Evolutionary conservation across 2,888 invertebrate genomes (phyloP), one percentile per base, ranked within the genome.

Genomic region (Stenodema calcarata): DNA sequence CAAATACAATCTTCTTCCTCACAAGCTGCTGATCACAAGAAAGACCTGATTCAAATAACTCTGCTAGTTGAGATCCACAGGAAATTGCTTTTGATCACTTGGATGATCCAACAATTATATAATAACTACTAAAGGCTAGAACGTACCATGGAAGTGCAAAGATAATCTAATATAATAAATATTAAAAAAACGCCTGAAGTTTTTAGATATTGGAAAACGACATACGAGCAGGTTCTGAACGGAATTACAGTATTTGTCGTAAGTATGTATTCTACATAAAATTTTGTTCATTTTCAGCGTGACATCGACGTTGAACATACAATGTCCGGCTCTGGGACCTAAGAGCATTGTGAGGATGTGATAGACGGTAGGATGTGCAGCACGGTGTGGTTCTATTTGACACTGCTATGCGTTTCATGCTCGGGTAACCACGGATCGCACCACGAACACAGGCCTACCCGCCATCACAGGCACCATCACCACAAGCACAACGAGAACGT

Each of bases 401-500:
- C 84, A 54, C 84, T 84, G 12, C 54, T 84, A 35, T 84, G 84
- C 73, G 75, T 70, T 7, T 23, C 84, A 14, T 54, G 73, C 7
- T 73, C 47, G 47, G 70, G 50, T 62, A 76, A 47, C 35, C 54
- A 35, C 78, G 86, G 86, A 27, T 30, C 47, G 16, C 54, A 62
- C 86, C 50, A 54, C 86, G 83, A 54, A 14, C 84, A 79, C 54
- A 30, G 84, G 50, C n/a, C 86, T 0, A 69, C 73, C 41, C 87
- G 70, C n/a, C 87, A 82, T 28, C 87, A 86, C 86, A 73, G 82
- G 50, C 88, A 88, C 79, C 87, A 86, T 42, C 86, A 86, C 70
- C 87, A 87, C 44, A 86, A 86, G 78, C 86, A 86, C 86, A 82
- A 86, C 80, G 86, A 82, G 35, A 86, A 86, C 75, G 86, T 86